Conservation (phyloP, 2,797 vertebrate genomes). For the Malurus splendens region DNA sequence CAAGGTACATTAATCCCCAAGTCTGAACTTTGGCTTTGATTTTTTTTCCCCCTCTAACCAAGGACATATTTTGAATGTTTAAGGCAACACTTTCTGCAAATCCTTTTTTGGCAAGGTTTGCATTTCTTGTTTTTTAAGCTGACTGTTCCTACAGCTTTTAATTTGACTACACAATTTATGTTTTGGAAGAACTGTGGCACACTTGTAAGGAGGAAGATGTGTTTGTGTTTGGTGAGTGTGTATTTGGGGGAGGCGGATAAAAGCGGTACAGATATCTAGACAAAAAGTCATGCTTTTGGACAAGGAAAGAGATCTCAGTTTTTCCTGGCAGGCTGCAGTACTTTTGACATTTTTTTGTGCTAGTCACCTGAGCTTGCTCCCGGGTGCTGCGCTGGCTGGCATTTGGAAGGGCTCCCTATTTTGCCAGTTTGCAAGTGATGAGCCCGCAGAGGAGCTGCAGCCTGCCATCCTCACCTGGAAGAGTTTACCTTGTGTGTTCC, state of each 20-base stretch:
- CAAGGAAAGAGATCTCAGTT: neutral
- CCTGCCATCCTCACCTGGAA: neutral
- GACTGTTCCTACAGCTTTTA: neutral
- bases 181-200: neutral
- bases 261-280: neutral
- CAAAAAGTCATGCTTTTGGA: neutral
- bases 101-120: neutral
- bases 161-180: neutral
- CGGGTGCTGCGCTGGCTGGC: neutral
- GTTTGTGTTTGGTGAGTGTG: neutral
- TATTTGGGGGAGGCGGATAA: neutral
- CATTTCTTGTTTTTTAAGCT: neutral
- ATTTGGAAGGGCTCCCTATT: neutral
- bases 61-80: neutral
- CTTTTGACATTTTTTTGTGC: neutral
- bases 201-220: neutral
- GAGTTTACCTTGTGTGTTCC: neutral
- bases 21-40: neutral
- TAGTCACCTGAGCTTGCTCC: neutral
- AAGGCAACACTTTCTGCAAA: neutral
- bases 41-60: neutral
- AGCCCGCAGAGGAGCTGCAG: neutral
- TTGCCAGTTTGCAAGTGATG: neutral
- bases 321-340: neutral
- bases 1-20: slow-evolving; percentile 71